Percentiles rank a stretch among this genome's conserved stretches.
phyloP scores from a whole-genome alignment of 1,140 invertebrate genomes.

The Archegozetes longisetosus region DNA sequence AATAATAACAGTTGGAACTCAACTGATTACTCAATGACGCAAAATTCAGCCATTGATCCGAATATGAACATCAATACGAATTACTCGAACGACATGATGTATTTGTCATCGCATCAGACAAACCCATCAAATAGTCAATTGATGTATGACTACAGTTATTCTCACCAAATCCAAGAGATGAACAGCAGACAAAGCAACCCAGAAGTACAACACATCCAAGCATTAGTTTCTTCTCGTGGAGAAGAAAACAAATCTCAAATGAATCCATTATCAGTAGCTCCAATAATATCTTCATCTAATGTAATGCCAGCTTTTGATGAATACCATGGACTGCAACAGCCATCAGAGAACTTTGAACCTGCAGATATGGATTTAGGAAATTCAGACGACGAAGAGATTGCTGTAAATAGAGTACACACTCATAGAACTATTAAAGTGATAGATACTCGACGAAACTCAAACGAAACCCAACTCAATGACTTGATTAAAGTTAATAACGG shows the following conservation, averaged over 20 bases:
- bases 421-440: background rate
- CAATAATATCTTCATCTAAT: constrained; percentile 4
- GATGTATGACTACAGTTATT: constrained; percentile 3
- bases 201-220: constrained; percentile 14
- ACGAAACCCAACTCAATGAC: background rate
- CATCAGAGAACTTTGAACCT: constrained; percentile 15
- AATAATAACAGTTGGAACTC: background rate
- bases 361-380: constrained; percentile 21
- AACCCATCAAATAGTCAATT: background rate
- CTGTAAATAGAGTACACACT: background rate
- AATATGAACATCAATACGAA: background rate
- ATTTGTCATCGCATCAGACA: background rate
- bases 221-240: constrained; percentile 16
- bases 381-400: constrained; percentile 15
- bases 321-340: background rate
- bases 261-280: constrained; percentile 2
- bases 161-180: background rate
- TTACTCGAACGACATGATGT: no score
- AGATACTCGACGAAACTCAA: background rate
- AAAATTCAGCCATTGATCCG: background rate
- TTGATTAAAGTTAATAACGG: background rate
- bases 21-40: no score
- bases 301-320: constrained; percentile 11
- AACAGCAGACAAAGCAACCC: background rate
- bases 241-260: constrained; percentile 3